Evolutionary conservation across 2,113 vertebrate species (phyloP).

Genomic region (Chaenocephalus aceratus): DNA sequence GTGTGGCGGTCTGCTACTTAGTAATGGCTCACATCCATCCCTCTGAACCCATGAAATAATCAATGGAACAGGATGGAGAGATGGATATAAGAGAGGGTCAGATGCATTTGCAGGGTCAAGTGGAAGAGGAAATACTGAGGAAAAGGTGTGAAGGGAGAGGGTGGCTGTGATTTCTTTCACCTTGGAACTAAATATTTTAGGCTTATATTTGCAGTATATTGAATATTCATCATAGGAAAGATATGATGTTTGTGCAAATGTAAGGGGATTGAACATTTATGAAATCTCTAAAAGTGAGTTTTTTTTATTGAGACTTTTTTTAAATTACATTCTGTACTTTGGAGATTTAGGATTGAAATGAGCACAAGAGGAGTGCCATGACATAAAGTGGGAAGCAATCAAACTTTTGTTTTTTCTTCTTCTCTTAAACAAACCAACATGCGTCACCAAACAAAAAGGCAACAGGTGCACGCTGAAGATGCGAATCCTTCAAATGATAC

Average conservation of each 20-base stretch:
- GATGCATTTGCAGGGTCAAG: conserved; percentile 68
- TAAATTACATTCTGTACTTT: background rate
- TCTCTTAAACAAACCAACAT: conserved; percentile 59
- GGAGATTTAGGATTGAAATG: conserved; percentile 13
- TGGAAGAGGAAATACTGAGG: conserved; percentile 72
- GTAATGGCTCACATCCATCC: conserved; percentile 74
- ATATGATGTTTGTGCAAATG: conserved; percentile 8
- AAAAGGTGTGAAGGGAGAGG: conserved; percentile 36
- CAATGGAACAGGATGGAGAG: conserved; percentile 70
- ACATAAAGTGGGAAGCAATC: conserved; percentile 39
- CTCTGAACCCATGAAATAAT: conserved; percentile 69
- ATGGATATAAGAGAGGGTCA: conserved; percentile 57
- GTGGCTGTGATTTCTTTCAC: conserved; percentile 33
- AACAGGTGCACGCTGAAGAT: conserved; percentile 82
- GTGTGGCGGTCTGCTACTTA: conserved; percentile 68
- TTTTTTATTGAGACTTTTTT: conserved; percentile 14
- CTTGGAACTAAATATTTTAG: conserved; percentile 5
- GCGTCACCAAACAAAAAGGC: conserved; percentile 75
- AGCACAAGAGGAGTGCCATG: conserved; percentile 24
- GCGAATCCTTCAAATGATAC: conserved; percentile 74
- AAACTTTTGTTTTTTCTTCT: conserved; percentile 53
- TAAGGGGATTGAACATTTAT: background rate
- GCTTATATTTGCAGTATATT: background rate
- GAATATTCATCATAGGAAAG: conserved; percentile 20
- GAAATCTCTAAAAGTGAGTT: background rate